These are phyloP conservation scores for Chionoecetes opilio DNA, from an alignment of 1,140 invertebrate species.

Conservation along the genomic window DNA sequence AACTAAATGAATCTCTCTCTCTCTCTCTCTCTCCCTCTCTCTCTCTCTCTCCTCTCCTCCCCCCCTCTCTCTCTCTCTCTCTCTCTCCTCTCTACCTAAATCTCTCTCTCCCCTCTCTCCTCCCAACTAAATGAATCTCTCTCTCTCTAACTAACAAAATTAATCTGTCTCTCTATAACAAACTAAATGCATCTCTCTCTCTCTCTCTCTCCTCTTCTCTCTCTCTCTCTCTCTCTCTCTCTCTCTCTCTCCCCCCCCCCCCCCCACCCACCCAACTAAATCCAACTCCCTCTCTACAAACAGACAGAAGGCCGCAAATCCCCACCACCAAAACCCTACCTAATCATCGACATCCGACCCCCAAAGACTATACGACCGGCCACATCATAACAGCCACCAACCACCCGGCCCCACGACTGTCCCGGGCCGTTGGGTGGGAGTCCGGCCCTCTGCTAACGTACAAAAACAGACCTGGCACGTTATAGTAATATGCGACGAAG, in stretches of 20 bases:
- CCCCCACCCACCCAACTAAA: not conserved
- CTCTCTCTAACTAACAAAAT: too few relatives aligned
- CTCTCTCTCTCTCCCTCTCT: too few relatives aligned
- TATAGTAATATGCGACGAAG: constrained; percentile 86
- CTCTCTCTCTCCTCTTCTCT: constrained; percentile 41
- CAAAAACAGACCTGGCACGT: constrained; percentile 85
- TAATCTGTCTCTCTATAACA: too few relatives aligned
- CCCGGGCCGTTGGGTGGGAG: constrained; percentile 84
- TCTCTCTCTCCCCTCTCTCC: too few relatives aligned
- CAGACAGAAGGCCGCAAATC: not conserved
- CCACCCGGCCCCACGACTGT: constrained; percentile 84
- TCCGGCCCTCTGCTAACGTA: constrained; percentile 84
- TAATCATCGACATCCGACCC: constrained; percentile 77
- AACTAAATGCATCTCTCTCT: too few relatives aligned
- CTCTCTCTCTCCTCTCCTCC: too few relatives aligned
- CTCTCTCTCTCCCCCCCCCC: not conserved
- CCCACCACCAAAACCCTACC: not conserved
- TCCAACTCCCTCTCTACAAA: not conserved
- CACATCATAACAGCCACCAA: constrained; percentile 84
- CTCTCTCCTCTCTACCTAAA: too few relatives aligned
- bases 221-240: not conserved
- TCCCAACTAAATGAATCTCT: too few relatives aligned
- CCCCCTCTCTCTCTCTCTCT: too few relatives aligned
- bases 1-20: too few relatives aligned
- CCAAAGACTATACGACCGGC: constrained; percentile 83